These are phyloP conservation scores for Aleiodes leptofemur DNA, from an alignment of 2,888 invertebrate species.

Conservation along the genomic window DNA sequence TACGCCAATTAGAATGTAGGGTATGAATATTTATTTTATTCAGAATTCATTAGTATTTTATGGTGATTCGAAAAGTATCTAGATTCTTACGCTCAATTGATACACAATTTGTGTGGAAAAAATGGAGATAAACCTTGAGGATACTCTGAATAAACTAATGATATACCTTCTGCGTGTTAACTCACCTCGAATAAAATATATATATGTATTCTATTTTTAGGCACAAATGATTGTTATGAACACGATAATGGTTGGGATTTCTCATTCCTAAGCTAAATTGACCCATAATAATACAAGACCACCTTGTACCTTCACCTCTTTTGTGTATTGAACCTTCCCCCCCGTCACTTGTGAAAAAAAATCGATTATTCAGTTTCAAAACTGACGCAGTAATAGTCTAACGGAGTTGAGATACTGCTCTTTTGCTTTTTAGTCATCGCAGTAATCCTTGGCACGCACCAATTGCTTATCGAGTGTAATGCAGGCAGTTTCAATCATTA, in stretches of 20 bases:
- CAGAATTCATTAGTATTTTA: too few species aligned
- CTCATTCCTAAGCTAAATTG: background rate
- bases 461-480: slow-evolving; percentile 13
- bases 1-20: too few species aligned
- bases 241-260: slow-evolving; percentile 24
- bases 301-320: background rate
- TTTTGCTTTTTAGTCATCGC: background rate
- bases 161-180: slow-evolving; percentile 30
- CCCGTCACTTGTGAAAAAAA: background rate
- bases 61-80: background rate
- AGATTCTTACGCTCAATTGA: background rate
- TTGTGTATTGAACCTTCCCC: background rate
- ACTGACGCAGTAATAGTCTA: background rate
- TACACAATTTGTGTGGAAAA: background rate
- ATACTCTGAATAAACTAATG: slow-evolving; percentile 11
- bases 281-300: slow-evolving; percentile 1
- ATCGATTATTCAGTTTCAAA: slow-evolving; percentile 15
- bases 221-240: slow-evolving; percentile 17
- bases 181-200: slow-evolving; percentile 7
- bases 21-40: too few species aligned
- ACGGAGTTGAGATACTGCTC: background rate
- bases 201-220: slow-evolving; percentile 10
- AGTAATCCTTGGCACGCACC: slow-evolving; percentile 16
- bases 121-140: background rate
- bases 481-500: slow-evolving; percentile 3